Evolutionary conservation across 2,113 vertebrate genomes (phyloP).

Genomic region (Lonchura striata): DNA sequence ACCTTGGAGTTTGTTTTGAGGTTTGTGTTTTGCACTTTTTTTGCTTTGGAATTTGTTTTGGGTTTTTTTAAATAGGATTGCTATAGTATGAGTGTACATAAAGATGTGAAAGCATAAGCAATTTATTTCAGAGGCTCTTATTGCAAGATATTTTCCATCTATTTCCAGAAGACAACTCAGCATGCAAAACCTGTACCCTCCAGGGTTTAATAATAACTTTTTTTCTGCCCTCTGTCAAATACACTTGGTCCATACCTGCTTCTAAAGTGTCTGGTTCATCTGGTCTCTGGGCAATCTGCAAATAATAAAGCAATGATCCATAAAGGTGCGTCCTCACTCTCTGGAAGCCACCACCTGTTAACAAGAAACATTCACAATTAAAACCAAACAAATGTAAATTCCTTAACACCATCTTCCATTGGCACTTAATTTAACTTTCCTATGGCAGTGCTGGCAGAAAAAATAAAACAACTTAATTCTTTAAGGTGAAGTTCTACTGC

Average conservation of each 20-base stretch:
- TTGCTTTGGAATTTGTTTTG: neutral
- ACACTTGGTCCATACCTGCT: slow-evolving; percentile 75
- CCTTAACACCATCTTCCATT: neutral
- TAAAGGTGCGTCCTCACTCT: slow-evolving; percentile 93
- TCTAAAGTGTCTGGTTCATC: slow-evolving; percentile 96
- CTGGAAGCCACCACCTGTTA: slow-evolving; percentile 92
- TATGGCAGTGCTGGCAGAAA: neutral
- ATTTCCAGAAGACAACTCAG: neutral
- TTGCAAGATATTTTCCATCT: neutral
- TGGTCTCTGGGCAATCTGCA: slow-evolving; percentile 96
- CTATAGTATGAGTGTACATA: neutral
- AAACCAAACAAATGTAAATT: neutral
- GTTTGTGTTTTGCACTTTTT: neutral
- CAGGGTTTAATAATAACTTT: neutral
- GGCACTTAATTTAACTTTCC: neutral
- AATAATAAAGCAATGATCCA: slow-evolving; percentile 92
- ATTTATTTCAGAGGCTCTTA: neutral
- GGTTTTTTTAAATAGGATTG: neutral
- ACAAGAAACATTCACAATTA: neutral
- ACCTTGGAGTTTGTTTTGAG: neutral
- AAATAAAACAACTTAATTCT: neutral
- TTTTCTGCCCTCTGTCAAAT: neutral
- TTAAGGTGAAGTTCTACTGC: neutral
- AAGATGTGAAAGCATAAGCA: neutral
- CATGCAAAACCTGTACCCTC: neutral